phyloP scores from a whole-genome alignment of 2,113 vertebrate species.

The Tragelaphus scriptus region DNA sequence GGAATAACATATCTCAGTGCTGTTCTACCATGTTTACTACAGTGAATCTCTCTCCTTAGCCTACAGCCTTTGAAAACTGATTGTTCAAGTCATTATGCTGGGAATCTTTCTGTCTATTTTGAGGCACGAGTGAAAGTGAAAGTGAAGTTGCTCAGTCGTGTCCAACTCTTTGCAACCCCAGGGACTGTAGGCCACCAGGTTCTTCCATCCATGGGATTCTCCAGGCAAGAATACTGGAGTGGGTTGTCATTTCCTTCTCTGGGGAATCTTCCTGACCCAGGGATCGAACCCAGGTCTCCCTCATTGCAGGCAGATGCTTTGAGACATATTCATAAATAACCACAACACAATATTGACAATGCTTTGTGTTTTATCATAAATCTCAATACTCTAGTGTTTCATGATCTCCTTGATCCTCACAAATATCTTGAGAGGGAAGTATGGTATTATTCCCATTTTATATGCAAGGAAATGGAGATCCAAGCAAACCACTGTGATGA shows the following conservation, averaged over 20 bases:
- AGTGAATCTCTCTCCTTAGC: not conserved
- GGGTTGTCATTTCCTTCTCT: no score
- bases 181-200: no score
- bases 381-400: not conserved
- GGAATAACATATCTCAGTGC: not conserved
- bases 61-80: not conserved
- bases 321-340: not conserved
- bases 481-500: not conserved
- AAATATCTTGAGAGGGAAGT: not conserved
- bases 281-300: no score
- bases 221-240: no score
- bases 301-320: no score
- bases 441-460: not conserved
- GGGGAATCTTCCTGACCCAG: no score
- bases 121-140: not conserved
- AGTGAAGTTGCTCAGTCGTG: no score
- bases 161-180: no score
- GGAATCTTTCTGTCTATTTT: not conserved
- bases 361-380: not conserved
- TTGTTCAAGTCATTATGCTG: not conserved
- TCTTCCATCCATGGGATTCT: no score
- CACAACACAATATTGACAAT: not conserved
- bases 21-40: not conserved
- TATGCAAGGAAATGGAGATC: not conserved
- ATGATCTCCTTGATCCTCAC: not conserved